Percentiles rank a stretch among this genome's conserved stretches.
phyloP scores from a whole-genome alignment of 2,113 vertebrate genomes.

The Tupaia chinensis region DNA sequence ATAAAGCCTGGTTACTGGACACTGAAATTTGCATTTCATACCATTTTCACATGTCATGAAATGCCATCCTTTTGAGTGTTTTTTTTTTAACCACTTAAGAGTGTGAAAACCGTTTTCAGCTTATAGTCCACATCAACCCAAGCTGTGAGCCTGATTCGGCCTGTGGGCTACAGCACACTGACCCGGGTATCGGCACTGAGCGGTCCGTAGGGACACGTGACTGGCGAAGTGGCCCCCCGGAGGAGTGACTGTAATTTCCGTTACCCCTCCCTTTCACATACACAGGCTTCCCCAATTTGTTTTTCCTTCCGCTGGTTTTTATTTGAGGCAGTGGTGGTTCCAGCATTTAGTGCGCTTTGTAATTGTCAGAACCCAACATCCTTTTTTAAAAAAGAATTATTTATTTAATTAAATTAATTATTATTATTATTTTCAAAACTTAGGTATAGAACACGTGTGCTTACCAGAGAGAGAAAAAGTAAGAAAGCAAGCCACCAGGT shows the following conservation, averaged over 20 bases:
- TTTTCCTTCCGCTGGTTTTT: neutral
- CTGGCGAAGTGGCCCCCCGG: rapidly evolving
- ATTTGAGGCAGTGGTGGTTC: neutral
- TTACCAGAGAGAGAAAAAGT: too few species aligned
- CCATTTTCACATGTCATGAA: neutral
- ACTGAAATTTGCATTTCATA: neutral
- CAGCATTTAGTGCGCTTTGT: rapidly evolving
- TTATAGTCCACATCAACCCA: rapidly evolving
- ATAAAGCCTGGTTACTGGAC: neutral
- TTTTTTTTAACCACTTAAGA: neutral
- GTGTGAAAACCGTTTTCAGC: neutral
- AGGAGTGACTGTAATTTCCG: neutral
- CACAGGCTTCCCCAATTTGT: rapidly evolving
- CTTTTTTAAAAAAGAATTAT: neutral
- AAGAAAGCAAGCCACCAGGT: too few species aligned
- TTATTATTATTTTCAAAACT: too few species aligned
- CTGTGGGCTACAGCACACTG: rapidly evolving
- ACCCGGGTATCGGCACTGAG: too few species aligned
- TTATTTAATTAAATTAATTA: too few species aligned
- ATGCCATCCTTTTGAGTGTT: neutral
- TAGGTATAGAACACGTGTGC: too few species aligned
- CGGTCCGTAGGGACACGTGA: too few species aligned
- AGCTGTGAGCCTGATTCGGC: neutral
- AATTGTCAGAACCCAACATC: neutral
- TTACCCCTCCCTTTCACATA: rapidly evolving